phyloP scores from a whole-genome alignment of 2,113 vertebrate genomes.

The Himantopus leucocephalus region DNA sequence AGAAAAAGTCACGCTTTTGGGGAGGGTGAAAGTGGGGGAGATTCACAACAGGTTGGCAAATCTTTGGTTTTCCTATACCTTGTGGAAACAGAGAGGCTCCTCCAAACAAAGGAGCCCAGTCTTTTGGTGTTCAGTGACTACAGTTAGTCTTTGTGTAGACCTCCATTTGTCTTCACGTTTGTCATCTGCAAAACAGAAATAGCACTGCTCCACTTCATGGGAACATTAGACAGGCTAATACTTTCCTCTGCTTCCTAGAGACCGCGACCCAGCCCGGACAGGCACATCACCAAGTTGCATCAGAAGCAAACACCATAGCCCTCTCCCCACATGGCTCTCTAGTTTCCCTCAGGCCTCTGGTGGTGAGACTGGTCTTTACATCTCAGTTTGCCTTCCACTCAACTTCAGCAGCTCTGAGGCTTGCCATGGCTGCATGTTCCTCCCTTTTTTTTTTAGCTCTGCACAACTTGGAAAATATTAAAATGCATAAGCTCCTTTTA shows the following conservation, averaged over 20 bases:
- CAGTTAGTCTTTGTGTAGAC: background rate
- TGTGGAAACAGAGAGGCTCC: background rate
- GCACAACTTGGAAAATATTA: background rate
- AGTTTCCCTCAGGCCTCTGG: background rate
- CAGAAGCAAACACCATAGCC: background rate
- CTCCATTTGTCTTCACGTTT: background rate
- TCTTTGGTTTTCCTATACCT: background rate
- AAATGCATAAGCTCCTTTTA: background rate
- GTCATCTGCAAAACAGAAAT: background rate
- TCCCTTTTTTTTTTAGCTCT: background rate
- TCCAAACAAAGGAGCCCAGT: background rate
- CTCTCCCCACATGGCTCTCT: background rate
- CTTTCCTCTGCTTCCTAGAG: background rate
- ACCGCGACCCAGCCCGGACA: fast-evolving
- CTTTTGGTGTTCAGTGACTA: background rate
- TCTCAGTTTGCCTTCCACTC: background rate
- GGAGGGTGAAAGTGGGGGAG: background rate
- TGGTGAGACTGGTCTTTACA: background rate
- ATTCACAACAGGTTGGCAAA: background rate
- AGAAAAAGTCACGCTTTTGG: background rate
- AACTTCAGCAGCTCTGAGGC: background rate
- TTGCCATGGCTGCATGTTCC: fast-evolving
- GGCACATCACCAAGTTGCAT: background rate
- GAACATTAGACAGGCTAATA: background rate
- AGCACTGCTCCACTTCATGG: background rate